Conservation (phyloP, 1,140 invertebrate genomes). For the Musca vetustissima region DNA sequence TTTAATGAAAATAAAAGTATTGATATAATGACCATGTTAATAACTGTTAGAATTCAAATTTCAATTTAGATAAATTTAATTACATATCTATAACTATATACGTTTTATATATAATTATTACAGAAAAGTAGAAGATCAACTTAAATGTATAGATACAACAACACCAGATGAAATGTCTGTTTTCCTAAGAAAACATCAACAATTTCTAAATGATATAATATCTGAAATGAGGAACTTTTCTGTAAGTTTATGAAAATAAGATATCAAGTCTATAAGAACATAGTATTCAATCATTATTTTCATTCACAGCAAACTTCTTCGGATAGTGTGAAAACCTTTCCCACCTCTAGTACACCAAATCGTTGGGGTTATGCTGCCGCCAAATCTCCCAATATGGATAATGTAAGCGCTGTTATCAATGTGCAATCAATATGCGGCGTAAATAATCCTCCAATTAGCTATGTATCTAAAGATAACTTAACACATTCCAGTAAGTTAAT, state of each 20-base stretch:
- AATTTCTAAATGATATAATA: constrained; percentile 47
- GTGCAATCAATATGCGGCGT: neutral
- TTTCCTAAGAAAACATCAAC: constrained; percentile 46
- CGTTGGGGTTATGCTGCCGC: constrained; percentile 7
- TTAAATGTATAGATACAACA: constrained; percentile 37
- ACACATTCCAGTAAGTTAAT: constrained; percentile 48
- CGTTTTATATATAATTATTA: constrained; percentile 13
- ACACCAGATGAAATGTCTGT: constrained; percentile 41
- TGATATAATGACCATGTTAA: no score
- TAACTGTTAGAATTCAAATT: no score
- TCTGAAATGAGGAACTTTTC: constrained; percentile 51
- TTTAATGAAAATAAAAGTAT: no score
- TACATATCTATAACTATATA: no score
- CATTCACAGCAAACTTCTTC: constrained; percentile 4
- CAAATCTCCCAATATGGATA: neutral
- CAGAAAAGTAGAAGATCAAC: constrained; percentile 46
- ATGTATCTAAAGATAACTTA: constrained; percentile 41
- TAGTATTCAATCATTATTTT: no score
- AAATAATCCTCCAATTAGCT: constrained; percentile 26
- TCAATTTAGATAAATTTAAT: no score
- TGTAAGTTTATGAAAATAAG: constrained; percentile 28
- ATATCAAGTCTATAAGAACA: no score
- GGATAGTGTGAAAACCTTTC: constrained; percentile 22
- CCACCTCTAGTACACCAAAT: constrained; percentile 32
- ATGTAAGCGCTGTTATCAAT: constrained; percentile 1